Conservation (phyloP, 2,888 invertebrate species). For the Melangyna quadrimaculata region DNA sequence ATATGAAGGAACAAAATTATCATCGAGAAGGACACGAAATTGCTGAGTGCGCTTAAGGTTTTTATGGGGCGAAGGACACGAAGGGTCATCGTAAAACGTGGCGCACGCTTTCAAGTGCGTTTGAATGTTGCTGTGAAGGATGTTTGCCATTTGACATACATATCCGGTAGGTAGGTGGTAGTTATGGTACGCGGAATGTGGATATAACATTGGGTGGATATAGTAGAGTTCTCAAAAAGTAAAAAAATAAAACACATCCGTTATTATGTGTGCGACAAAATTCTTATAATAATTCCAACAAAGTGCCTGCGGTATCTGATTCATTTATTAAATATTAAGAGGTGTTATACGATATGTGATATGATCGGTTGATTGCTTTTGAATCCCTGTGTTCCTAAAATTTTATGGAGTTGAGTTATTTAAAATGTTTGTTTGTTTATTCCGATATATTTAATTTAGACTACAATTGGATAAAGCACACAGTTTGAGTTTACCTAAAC, state of each 20-base stretch:
- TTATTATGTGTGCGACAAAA: conserved; percentile 6
- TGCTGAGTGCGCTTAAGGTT: conserved; percentile 63
- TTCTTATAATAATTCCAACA: conserved; percentile 19
- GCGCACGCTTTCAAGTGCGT: conserved; percentile 46
- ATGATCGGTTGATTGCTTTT: conserved; percentile 36
- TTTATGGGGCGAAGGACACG: conserved; percentile 49
- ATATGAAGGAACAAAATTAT: conserved; percentile 1
- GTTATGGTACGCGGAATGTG: not conserved
- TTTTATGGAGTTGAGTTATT: not conserved
- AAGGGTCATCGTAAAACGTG: conserved; percentile 60
- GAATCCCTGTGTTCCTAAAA: not conserved
- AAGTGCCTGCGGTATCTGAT: conserved; percentile 24
- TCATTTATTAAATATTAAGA: conserved; percentile 31
- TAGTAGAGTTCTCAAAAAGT: not conserved
- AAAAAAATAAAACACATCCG: not conserved
- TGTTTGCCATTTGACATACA: conserved; percentile 28
- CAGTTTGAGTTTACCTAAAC: too few species aligned
- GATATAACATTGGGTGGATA: conserved; percentile 4
- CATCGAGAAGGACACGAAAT: conserved; percentile 15
- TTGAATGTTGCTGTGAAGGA: conserved; percentile 6
- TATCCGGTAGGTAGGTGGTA: not conserved
- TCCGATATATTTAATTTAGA: not conserved
- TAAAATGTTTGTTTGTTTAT: not conserved
- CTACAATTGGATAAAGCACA: too few species aligned
- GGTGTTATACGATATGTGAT: conserved; percentile 17